Percentiles rank a stretch among this genome's conserved stretches.
phyloP scores from a whole-genome alignment of 2,888 invertebrate genomes.

The Gnatocerus cornutus region DNA sequence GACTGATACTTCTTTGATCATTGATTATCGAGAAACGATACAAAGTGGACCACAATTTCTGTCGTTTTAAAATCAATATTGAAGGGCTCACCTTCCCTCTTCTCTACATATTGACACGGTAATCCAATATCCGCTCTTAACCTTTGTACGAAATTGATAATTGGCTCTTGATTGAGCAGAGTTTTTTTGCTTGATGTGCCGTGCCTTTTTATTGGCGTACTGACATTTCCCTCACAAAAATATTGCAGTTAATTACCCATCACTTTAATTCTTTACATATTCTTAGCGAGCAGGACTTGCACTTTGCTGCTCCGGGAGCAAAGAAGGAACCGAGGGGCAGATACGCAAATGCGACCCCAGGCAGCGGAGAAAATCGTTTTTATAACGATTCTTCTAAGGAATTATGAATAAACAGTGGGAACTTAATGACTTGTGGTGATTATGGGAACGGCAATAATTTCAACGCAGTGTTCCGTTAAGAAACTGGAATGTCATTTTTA shows the following conservation, averaged over 20 bases:
- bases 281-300: conserved; percentile 62
- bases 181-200: conserved; percentile 63
- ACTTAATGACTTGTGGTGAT: conserved; percentile 71
- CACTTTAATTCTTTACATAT: conserved; percentile 67
- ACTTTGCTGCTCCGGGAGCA: conserved; percentile 57
- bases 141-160: conserved; percentile 24
- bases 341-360: conserved; percentile 57
- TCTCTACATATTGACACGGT: conserved; percentile 11
- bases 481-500: conserved; percentile 67
- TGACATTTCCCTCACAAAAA: conserved; percentile 73
- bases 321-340: conserved; percentile 48
- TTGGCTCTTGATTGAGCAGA: conserved; percentile 29
- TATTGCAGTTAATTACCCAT: conserved; percentile 72
- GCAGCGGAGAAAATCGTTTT: conserved; percentile 51
- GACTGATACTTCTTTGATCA: conserved; percentile 45
- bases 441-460: conserved; percentile 69
- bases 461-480: conserved; percentile 68
- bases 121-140: conserved; percentile 21
- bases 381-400: conserved; percentile 61
- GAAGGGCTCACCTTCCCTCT: too few relatives aligned
- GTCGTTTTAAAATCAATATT: too few relatives aligned
- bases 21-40: conserved; percentile 36
- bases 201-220: conserved; percentile 73
- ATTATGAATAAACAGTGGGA: conserved; percentile 71
- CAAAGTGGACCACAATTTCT: conserved; percentile 3